Percentiles rank a stretch among this genome's conserved stretches.
Conservation (phyloP, 2,113 vertebrate genomes). For the Caranx melampygus region DNA sequence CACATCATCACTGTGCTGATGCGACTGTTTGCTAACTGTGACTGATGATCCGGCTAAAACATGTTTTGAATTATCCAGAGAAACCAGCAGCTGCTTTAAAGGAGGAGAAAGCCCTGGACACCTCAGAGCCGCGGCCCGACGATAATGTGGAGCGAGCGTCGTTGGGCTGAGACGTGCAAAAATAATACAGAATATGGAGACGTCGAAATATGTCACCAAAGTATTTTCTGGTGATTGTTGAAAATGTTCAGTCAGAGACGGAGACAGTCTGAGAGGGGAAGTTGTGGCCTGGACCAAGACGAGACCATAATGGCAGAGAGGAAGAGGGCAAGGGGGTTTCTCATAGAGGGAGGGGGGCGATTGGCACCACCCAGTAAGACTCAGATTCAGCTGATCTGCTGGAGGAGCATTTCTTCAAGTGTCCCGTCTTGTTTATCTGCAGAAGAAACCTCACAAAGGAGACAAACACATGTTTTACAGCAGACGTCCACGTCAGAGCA, state of each 20-base stretch:
- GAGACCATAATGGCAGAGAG: conserved; percentile 4
- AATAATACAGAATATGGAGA: background rate
- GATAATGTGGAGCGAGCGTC: background rate
- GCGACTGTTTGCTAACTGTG: background rate
- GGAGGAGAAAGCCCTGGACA: background rate
- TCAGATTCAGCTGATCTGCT: conserved; percentile 1
- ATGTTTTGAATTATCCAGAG: background rate
- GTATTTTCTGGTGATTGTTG: background rate
- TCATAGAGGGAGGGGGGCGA: no score
- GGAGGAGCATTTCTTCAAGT: conserved; percentile 17
- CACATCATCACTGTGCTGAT: background rate
- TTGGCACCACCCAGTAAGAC: no score
- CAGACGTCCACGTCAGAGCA: no score
- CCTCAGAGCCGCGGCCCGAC: background rate
- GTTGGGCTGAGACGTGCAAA: background rate
- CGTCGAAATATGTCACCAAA: background rate
- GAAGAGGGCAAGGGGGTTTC: background rate
- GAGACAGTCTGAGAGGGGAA: conserved; percentile 19
- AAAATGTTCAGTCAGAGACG: background rate
- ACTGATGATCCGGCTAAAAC: background rate
- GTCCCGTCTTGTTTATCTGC: conserved; percentile 12
- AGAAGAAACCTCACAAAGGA: no score
- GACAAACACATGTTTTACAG: no score
- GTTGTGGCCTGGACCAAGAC: conserved; percentile 11
- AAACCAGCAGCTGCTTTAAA: background rate